These are phyloP conservation scores for Panorpa germanica DNA, from an alignment of 2,888 invertebrate species.

Conservation along the genomic window DNA sequence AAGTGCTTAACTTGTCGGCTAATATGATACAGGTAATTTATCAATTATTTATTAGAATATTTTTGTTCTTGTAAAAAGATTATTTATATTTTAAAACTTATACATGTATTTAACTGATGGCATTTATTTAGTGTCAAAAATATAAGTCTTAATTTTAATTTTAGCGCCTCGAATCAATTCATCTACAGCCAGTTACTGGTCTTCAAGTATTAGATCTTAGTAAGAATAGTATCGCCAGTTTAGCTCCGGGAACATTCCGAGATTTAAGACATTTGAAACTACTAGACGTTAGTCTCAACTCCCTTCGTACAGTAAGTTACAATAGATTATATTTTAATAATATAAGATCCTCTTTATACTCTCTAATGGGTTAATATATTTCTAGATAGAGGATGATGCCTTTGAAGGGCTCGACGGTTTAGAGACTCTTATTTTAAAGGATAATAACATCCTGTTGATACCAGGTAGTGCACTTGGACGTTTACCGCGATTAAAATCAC, in stretches of 20 bases:
- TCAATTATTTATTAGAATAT: constrained; percentile 1
- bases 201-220: constrained; percentile 65
- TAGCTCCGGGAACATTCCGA: constrained; percentile 65
- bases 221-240: constrained; percentile 63
- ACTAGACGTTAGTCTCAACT: constrained; percentile 71
- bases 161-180: constrained; percentile 58
- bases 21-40: constrained; percentile 60
- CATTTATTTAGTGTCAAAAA: background rate
- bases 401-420: constrained; percentile 65
- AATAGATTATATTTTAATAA: background rate
- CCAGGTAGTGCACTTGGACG: constrained; percentile 68
- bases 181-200: constrained; percentile 43
- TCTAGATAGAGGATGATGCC: constrained; percentile 72
- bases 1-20: constrained; percentile 61
- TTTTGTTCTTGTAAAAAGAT: background rate
- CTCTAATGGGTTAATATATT: constrained; percentile 11
- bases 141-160: constrained; percentile 16
- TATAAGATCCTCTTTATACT: constrained; percentile 3
- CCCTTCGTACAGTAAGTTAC: constrained; percentile 58
- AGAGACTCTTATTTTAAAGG: constrained; percentile 57
- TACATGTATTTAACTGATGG: background rate
- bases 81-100: constrained; percentile 1
- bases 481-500: constrained; percentile 49
- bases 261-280: constrained; percentile 49
- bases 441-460: constrained; percentile 73